These are phyloP conservation scores for Drosophila emarginata DNA, from an alignment of 2,888 invertebrate genomes.

Conservation along the genomic window DNA sequence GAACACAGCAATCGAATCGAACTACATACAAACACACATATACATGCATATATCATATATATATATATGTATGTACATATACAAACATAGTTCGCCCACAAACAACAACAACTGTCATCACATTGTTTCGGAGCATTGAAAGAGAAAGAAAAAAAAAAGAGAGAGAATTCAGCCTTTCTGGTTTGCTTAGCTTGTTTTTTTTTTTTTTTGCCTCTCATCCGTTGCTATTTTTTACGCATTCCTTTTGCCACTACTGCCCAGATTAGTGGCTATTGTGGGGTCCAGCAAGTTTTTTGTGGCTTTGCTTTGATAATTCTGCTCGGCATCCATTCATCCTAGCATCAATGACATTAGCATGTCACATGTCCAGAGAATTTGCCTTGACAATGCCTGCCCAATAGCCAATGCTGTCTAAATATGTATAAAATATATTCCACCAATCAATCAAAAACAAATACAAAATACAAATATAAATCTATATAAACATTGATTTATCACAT, in stretches of 20 bases:
- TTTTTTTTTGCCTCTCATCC: background rate
- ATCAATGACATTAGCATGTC: slow-evolving; percentile 44
- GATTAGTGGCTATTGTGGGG: slow-evolving; percentile 30
- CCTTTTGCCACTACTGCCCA: slow-evolving; percentile 28
- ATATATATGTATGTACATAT: background rate
- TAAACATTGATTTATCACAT: too few species aligned
- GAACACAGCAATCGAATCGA: slow-evolving; percentile 33
- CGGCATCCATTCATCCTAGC: slow-evolving; percentile 15
- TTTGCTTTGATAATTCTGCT: slow-evolving; percentile 37
- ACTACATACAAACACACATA: background rate
- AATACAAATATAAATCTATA: too few species aligned
- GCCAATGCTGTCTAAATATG: background rate
- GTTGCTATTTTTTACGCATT: slow-evolving; percentile 14
- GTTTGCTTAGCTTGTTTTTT: slow-evolving; percentile 14
- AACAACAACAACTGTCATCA: background rate
- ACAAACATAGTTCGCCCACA: background rate
- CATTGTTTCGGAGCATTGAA: background rate
- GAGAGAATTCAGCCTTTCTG: slow-evolving; percentile 4
- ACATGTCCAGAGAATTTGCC: slow-evolving; percentile 7
- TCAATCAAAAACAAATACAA: too few species aligned
- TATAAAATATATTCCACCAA: too few species aligned
- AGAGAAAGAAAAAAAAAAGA: too few species aligned
- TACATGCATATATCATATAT: background rate
- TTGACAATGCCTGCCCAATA: background rate
- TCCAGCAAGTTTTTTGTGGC: slow-evolving; percentile 44